Evolutionary conservation across 2,797 vertebrate species (phyloP).

Genomic region (Mus minutoides): DNA sequence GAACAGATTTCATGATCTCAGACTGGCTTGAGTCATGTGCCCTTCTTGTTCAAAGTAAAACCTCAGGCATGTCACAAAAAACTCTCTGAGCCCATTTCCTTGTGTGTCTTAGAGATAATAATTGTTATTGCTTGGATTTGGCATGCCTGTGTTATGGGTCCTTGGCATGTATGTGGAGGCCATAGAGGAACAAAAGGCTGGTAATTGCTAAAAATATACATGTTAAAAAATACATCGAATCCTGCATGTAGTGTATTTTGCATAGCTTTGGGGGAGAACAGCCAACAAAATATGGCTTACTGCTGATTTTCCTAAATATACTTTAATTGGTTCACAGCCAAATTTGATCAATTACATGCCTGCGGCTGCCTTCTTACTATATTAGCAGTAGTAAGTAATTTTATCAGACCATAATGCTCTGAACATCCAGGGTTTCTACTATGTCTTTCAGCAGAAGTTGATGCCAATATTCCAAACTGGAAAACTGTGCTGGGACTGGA

Average conservation of each 20-base stretch:
- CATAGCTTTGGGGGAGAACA: neutral
- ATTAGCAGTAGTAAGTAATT: neutral
- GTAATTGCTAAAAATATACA: neutral
- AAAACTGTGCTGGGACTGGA: neutral
- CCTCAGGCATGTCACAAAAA: neutral
- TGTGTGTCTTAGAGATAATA: neutral
- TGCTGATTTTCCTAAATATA: neutral
- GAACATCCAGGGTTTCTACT: neutral
- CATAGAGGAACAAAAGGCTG: neutral
- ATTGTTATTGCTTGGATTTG: neutral
- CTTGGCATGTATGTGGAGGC: neutral
- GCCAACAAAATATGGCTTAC: neutral
- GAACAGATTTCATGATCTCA: neutral
- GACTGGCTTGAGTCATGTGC: neutral
- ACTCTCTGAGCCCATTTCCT: neutral
- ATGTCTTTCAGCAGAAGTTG: neutral
- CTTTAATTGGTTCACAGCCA: neutral
- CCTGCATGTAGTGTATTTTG: neutral
- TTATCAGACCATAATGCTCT: rapidly evolving
- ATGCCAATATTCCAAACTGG: neutral
- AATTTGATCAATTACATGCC: neutral
- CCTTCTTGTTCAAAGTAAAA: neutral
- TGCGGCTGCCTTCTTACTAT: neutral
- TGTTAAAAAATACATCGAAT: neutral
- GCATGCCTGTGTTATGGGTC: neutral